Evolutionary conservation across 1,140 invertebrate genomes (phyloP), one percentile per base, ranked within the genome.

Genomic region (Papilio polyxenes): DNA sequence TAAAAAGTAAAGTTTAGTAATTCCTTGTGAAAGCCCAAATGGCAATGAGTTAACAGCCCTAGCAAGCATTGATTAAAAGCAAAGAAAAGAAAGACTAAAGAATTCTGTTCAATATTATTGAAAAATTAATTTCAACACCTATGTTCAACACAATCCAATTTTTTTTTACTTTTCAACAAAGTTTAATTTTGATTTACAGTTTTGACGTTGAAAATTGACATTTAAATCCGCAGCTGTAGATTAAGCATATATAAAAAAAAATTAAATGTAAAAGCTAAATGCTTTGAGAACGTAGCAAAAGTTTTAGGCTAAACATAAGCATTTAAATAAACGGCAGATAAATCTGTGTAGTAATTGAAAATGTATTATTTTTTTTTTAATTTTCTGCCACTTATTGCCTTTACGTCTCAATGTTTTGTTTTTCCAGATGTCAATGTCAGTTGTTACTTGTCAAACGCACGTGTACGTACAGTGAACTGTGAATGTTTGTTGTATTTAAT

Each of bases 1-100:
- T 95, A 94, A 95, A 86, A 95, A 96, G 88, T 96, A 96, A 80
- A 95, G 85, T 84, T 95, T 95, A n/a, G 93, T 95, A 62, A 96
- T 86, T 89, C 91, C 87, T 82, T 95, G 90, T 8, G 94, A 94
- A 75, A 95, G 86, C 82, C 92, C 90, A 78, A 89, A 88, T 53
- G 95, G 94, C 90, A 95, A 87, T 76, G 91, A 88, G 85, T 92
- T 93, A 53, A 95, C 94, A 31, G 94, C 87, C 85, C 90, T 91
- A 78, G 93, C 91, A 84, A 95, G 92, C 94, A 95, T 94, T 92
- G 89, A 92, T 88, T 80, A 83, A 82, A 89, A 72, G 13, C 31
- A 15, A 37, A 40, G 37, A 15, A 72, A 72, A 72, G 15, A 3
- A 17, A 31, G 17, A 56, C 49, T 77, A 53, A 77, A 51, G 13